Percentiles rank a stretch among this genome's conserved stretches.
Conservation (phyloP, 1,140 invertebrate genomes). For the Drosophila eugracilis region DNA sequence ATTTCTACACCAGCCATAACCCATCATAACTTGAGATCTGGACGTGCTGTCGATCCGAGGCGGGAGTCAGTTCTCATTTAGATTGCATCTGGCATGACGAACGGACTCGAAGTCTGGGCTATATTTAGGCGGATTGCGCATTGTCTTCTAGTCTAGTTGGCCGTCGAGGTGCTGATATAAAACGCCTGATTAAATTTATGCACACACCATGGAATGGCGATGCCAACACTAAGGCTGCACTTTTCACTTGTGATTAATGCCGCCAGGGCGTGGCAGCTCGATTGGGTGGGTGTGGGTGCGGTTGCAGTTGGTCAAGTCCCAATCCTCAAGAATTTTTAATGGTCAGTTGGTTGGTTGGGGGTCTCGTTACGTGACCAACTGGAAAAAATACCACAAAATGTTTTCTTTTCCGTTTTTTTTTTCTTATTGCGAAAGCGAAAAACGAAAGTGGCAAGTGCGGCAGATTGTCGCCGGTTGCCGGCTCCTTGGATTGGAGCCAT, state of each 20-base stretch:
- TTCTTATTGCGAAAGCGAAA: conserved; percentile 49
- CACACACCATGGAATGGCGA: conserved; percentile 50
- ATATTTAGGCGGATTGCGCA: conserved; percentile 42
- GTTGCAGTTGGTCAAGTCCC: conserved; percentile 23
- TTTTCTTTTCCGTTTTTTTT: too few relatives aligned
- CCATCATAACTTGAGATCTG: conserved; percentile 37
- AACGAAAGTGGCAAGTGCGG: conserved; percentile 68
- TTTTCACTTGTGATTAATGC: conserved; percentile 77
- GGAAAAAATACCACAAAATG: conserved; percentile 33
- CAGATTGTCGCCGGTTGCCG: conserved; percentile 31
- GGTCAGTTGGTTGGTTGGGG: conserved; percentile 47
- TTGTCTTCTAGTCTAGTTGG: conserved; percentile 26
- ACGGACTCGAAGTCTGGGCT: conserved; percentile 26
- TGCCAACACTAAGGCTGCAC: conserved; percentile 34
- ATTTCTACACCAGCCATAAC: conserved; percentile 15
- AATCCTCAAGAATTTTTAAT: conserved; percentile 70
- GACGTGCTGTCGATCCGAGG: conserved; percentile 37
- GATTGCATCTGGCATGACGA: conserved; percentile 46
- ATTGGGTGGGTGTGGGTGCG: conserved; percentile 23
- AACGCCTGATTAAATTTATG: conserved; percentile 67
- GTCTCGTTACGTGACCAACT: conserved; percentile 65
- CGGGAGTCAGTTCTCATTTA: conserved; percentile 26
- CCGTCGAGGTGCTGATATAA: conserved; percentile 49
- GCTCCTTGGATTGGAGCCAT: conserved; percentile 52
- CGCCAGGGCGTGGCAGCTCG: conserved; percentile 41